phyloP scores from a whole-genome alignment of 2,797 vertebrate species.

The Sebastes nivosus region DNA sequence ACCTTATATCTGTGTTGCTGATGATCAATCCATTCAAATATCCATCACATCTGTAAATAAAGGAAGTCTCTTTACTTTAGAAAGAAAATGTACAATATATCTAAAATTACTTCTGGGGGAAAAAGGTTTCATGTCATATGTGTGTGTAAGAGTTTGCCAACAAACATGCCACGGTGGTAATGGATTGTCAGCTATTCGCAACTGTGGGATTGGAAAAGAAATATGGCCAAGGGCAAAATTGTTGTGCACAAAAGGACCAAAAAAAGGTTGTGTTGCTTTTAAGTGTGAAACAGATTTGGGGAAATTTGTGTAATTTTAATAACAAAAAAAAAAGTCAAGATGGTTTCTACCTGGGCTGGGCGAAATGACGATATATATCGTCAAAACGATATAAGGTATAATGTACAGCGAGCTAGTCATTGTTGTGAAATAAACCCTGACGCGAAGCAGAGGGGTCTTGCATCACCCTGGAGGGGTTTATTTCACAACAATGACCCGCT shows the following conservation, averaged over 20 bases:
- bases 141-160: conserved; percentile 13
- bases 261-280: background rate
- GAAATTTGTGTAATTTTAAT: too few species aligned
- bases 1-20: background rate
- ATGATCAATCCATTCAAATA: conserved; percentile 8
- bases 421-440: too few species aligned
- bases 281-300: background rate
- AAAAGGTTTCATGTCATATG: background rate
- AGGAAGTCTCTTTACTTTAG: background rate
- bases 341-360: background rate
- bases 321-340: background rate
- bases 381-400: too few species aligned
- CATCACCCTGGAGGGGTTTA: too few species aligned
- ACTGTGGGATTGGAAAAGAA: conserved; percentile 52
- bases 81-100: background rate
- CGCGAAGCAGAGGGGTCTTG: too few species aligned
- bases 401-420: too few species aligned
- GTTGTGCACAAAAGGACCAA: background rate
- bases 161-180: conserved; percentile 47
- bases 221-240: conserved; percentile 52
- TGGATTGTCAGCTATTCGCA: conserved; percentile 10
- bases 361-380: too few species aligned
- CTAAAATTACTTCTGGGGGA: background rate
- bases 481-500: too few species aligned
- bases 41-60: background rate